phyloP scores from a whole-genome alignment of 2,888 invertebrate species.

The Odontomyia ornata region DNA sequence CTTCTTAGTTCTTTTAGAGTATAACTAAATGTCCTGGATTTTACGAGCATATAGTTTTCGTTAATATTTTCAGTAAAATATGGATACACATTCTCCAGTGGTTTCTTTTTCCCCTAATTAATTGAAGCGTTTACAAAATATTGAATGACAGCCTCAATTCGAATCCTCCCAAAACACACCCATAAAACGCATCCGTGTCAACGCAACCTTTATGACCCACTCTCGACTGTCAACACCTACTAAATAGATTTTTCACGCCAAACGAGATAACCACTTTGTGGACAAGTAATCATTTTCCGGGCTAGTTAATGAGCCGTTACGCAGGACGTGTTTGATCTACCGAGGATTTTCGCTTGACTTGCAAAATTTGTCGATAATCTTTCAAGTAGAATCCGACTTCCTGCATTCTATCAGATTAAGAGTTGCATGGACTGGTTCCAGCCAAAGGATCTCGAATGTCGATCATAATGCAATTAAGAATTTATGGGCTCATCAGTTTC shows the following conservation, averaged over 20 bases:
- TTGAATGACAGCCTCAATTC: conserved; percentile 39
- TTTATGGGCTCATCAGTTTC: conserved; percentile 42
- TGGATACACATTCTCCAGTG: too few relatives aligned
- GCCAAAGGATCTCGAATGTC: background rate
- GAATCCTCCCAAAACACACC: conserved; percentile 26
- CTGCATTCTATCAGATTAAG: background rate
- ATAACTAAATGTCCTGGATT: too few relatives aligned
- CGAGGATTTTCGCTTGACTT: conserved; percentile 40
- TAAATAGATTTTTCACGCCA: conserved; percentile 33
- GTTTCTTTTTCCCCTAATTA: too few relatives aligned
- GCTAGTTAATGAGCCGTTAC: conserved; percentile 35
- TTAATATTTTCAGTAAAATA: too few relatives aligned
- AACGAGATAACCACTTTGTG: conserved; percentile 31
- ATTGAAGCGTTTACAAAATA: conserved; percentile 32
- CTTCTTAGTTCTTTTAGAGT: too few relatives aligned
- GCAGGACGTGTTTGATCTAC: background rate
- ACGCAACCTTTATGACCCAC: conserved; percentile 7
- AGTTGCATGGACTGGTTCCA: background rate
- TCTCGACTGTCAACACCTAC: conserved; percentile 36
- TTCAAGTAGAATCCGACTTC: conserved; percentile 1
- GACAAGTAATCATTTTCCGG: conserved; percentile 19
- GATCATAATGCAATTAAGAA: conserved; percentile 39
- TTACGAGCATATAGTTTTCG: too few relatives aligned
- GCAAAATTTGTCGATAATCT: conserved; percentile 36
- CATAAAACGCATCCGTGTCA: conserved; percentile 15